Evolutionary conservation across 2,888 invertebrate species (phyloP).

Genomic region (Cryptocephalus moraei): DNA sequence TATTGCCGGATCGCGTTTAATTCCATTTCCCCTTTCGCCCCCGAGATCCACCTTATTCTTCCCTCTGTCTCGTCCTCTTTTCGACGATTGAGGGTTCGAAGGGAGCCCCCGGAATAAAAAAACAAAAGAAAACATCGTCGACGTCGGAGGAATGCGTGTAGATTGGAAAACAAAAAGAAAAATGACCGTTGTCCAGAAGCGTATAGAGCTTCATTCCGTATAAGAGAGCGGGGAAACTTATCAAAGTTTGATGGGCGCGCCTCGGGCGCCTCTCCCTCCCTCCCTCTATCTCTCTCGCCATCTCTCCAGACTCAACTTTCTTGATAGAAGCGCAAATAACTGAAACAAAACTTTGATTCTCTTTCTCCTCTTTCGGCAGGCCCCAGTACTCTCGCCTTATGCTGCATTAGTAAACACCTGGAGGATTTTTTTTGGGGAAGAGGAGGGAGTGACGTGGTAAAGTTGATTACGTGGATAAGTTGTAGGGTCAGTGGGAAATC

Average conservation of each 20-base stretch:
- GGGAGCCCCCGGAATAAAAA: background rate
- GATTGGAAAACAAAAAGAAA: slow-evolving; percentile 42
- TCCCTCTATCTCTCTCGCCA: too few relatives aligned
- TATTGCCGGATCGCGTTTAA: too few relatives aligned
- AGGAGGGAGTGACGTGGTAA: too few relatives aligned
- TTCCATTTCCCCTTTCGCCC: too few relatives aligned
- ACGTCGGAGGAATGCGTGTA: slow-evolving; percentile 24
- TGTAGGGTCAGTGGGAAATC: too few relatives aligned
- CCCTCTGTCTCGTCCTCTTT: too few relatives aligned
- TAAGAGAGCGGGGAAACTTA: slow-evolving; percentile 33
- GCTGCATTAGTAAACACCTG: too few relatives aligned
- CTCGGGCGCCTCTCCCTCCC: slow-evolving; percentile 20
- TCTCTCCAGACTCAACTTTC: slow-evolving; percentile 28
- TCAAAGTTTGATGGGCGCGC: slow-evolving; percentile 40
- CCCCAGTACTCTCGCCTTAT: too few relatives aligned
- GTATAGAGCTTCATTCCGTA: slow-evolving; percentile 27
- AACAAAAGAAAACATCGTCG: background rate
- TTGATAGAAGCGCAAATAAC: slow-evolving; percentile 39
- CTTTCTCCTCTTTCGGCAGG: background rate
- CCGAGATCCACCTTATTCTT: too few relatives aligned
- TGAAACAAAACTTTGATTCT: slow-evolving; percentile 17
- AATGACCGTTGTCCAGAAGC: slow-evolving; percentile 35
- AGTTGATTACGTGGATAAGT: too few relatives aligned
- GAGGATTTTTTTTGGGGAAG: too few relatives aligned
- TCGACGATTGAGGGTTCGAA: too few relatives aligned